phyloP scores from a whole-genome alignment of 2,113 vertebrate species.

The Ptilonorhynchus violaceus region DNA sequence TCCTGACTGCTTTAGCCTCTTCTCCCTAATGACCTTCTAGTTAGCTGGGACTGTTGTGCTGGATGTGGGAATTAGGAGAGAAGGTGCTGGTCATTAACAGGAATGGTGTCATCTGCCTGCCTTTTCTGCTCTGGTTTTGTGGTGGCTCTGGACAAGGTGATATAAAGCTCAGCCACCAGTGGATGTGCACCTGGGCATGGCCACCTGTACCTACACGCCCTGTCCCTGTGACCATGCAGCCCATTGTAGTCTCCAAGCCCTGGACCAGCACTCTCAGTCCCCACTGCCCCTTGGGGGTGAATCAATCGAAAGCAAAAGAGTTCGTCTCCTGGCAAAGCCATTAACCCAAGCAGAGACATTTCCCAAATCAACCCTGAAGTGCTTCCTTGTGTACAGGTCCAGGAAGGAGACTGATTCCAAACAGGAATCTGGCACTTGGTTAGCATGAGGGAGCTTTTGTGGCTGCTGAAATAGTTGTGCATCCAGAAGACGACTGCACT shows the following conservation, averaged over 20 bases:
- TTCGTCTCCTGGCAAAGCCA: neutral
- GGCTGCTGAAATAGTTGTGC: neutral
- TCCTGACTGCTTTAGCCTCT: neutral
- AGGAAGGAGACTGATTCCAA: neutral
- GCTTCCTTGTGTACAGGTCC: neutral
- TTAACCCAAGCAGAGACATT: neutral
- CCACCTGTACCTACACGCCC: neutral
- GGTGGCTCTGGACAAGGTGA: neutral
- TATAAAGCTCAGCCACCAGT: neutral
- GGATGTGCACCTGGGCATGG: neutral
- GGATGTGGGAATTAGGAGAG: neutral
- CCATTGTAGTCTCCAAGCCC: no score
- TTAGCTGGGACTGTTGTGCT: neutral
- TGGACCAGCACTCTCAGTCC: neutral
- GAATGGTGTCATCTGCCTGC: neutral
- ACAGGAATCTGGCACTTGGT: neutral
- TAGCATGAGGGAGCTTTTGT: neutral
- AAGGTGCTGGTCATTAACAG: neutral
- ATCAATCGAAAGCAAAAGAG: neutral
- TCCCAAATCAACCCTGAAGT: neutral
- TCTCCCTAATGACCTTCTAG: neutral
- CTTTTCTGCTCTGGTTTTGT: neutral
- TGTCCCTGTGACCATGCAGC: neutral
- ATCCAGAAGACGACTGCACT: neutral
- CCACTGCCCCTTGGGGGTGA: accelerated